Conservation (phyloP, 2,888 invertebrate genomes). For the Incurvaria masculella region DNA sequence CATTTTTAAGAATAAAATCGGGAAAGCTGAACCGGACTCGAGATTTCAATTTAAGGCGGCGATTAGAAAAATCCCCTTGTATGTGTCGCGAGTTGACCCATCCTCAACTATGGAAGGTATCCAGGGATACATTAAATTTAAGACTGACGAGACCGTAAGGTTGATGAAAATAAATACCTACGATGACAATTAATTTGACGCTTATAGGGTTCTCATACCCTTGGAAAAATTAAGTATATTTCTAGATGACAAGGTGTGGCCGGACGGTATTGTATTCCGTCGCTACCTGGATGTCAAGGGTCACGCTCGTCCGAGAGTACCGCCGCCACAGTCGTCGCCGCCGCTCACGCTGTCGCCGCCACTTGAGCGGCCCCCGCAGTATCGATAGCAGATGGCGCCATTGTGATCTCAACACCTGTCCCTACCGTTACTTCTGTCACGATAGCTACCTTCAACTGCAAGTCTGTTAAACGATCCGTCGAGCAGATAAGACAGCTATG, state of each 20-base stretch:
- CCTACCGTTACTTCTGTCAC: not conserved
- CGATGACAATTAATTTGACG: slow-evolving; percentile 7
- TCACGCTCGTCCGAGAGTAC: not conserved
- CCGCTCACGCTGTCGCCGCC: too few species aligned
- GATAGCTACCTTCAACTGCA: slow-evolving; percentile 5
- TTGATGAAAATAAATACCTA: slow-evolving; percentile 8
- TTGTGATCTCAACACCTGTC: not conserved
- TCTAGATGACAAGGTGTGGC: slow-evolving; percentile 13
- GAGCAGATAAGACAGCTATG: slow-evolving; percentile 1
- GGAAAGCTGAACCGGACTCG: not conserved
- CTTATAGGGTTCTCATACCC: slow-evolving; percentile 12
- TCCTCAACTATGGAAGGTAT: not conserved
- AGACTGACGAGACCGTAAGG: not conserved
- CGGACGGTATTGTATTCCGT: slow-evolving; percentile 10
- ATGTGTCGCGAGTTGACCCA: not conserved
- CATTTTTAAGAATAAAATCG: not conserved
- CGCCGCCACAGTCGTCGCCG: not conserved
- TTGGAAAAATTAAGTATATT: slow-evolving; percentile 7
- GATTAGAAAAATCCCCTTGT: not conserved
- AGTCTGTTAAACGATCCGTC: not conserved
- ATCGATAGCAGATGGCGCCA: not conserved
- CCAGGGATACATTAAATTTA: not conserved
- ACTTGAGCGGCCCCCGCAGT: not conserved
- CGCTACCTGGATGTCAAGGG: slow-evolving; percentile 7
- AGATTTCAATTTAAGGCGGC: slow-evolving; percentile 1